Evolutionary conservation across 2,113 vertebrate species (phyloP).

Genomic region (Corydoras maculifer): DNA sequence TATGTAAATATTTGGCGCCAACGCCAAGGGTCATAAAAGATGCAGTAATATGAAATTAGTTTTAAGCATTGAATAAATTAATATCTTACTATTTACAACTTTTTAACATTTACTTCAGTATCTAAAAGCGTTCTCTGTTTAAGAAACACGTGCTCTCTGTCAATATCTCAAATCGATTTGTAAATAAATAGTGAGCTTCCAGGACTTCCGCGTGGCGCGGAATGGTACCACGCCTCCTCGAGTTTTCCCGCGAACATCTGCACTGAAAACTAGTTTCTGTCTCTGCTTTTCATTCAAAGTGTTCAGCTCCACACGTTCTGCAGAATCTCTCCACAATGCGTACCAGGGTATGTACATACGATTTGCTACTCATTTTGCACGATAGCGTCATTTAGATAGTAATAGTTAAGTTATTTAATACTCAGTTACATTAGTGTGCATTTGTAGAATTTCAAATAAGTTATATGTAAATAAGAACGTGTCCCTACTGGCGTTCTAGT

Average conservation of each 20-base stretch:
- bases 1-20: conserved; percentile 69
- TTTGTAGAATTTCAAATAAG: too few relatives aligned
- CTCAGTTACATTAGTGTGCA: too few relatives aligned
- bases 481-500: too few relatives aligned
- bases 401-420: background rate
- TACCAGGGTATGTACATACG: conserved; percentile 25
- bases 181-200: conserved; percentile 44
- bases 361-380: background rate
- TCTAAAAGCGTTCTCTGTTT: too few relatives aligned
- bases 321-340: conserved; percentile 52
- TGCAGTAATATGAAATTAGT: background rate
- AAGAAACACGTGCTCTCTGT: background rate
- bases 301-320: background rate
- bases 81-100: too few relatives aligned
- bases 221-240: conserved; percentile 42
- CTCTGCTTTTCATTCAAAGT: background rate
- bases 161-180: background rate
- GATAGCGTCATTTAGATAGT: background rate
- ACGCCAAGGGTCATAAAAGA: conserved; percentile 46
- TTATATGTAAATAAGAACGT: too few relatives aligned
- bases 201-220: conserved; percentile 60
- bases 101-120: too few relatives aligned
- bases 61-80: too few relatives aligned
- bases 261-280: conserved; percentile 5
- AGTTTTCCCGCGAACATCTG: conserved; percentile 42